Evolutionary conservation across 2,888 invertebrate species (phyloP).

Genomic region (Villa cingulata): DNA sequence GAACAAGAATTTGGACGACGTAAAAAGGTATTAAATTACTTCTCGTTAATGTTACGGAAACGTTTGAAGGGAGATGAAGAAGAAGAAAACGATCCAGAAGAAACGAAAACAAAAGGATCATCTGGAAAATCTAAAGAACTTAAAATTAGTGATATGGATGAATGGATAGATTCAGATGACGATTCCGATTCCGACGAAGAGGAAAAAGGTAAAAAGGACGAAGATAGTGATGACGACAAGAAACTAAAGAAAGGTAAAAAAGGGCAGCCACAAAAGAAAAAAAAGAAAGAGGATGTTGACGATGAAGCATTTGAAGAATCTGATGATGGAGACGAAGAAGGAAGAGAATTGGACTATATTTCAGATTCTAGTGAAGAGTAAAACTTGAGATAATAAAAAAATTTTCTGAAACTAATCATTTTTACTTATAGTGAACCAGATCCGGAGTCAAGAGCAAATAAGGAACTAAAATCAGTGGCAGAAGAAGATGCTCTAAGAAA

Average conservation of each 20-base stretch:
- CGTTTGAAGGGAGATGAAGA: constrained; percentile 60
- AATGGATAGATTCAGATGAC: constrained; percentile 75
- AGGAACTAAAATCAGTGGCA: constrained; percentile 76
- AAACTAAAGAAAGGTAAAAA: constrained; percentile 51
- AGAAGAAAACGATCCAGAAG: constrained; percentile 52
- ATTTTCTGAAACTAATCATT: background rate
- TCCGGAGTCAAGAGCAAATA: constrained; percentile 61
- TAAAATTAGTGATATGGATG: constrained; percentile 88
- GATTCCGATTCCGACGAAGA: constrained; percentile 62
- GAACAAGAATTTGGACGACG: constrained; percentile 93
- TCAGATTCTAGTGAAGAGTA: constrained; percentile 70
- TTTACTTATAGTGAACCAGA: constrained; percentile 45
- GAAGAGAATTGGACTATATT: constrained; percentile 87
- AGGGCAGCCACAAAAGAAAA: constrained; percentile 42
- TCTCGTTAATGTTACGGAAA: constrained; percentile 86
- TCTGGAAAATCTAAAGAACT: constrained; percentile 46
- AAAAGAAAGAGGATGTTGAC: constrained; percentile 69
- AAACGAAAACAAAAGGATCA: constrained; percentile 44
- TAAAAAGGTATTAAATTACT: constrained; percentile 91
- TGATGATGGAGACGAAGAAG: constrained; percentile 95
- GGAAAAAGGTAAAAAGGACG: constrained; percentile 49
- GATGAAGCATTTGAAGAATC: constrained; percentile 91
- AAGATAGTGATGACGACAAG: constrained; percentile 43
- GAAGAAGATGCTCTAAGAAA: constrained; percentile 79
- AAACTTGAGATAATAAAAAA: constrained; percentile 11